Percentiles rank a stretch among this genome's conserved stretches.
phyloP scores from a whole-genome alignment of 1,140 invertebrate genomes.

The Camponotus vicinus region DNA sequence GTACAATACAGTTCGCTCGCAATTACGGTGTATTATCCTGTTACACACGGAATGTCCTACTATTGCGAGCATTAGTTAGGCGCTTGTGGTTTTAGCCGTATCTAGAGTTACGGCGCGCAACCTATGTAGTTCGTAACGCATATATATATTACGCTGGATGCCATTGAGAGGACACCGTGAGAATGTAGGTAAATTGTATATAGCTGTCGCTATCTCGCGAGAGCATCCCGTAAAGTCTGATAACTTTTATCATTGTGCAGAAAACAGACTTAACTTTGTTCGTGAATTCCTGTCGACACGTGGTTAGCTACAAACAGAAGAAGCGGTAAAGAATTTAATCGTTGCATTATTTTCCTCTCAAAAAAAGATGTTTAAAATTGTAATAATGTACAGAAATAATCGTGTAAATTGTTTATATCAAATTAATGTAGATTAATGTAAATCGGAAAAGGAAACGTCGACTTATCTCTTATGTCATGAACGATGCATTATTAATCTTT shows the following conservation, averaged over 20 bases:
- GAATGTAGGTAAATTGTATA: conserved; percentile 79
- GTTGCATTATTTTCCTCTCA: too few relatives aligned
- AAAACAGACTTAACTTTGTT: neutral
- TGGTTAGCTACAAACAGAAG: neutral
- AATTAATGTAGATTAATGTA: neutral
- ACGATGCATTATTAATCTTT: conserved; percentile 14
- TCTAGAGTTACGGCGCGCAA: conserved; percentile 16
- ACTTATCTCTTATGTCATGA: neutral
- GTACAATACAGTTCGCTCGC: conserved; percentile 9
- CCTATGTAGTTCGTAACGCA: conserved; percentile 16
- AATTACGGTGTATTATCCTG: conserved; percentile 53
- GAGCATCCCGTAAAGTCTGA: neutral
- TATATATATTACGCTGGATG: conserved; percentile 45
- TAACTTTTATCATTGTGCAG: conserved; percentile 25
- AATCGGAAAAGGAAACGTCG: neutral
- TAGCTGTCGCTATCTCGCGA: conserved; percentile 30
- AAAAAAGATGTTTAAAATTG: conserved; percentile 32
- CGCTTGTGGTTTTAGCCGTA: conserved; percentile 19
- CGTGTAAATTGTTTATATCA: neutral
- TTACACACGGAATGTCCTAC: conserved; percentile 48
- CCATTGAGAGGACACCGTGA: conserved; percentile 69
- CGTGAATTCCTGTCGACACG: neutral
- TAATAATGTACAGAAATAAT: neutral
- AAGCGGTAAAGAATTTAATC: neutral
- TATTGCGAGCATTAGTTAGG: conserved; percentile 34